Percentiles rank a stretch among this genome's conserved stretches.
Evolutionary conservation across 2,113 vertebrate species (phyloP).

Genomic region (Bucco capensis): DNA sequence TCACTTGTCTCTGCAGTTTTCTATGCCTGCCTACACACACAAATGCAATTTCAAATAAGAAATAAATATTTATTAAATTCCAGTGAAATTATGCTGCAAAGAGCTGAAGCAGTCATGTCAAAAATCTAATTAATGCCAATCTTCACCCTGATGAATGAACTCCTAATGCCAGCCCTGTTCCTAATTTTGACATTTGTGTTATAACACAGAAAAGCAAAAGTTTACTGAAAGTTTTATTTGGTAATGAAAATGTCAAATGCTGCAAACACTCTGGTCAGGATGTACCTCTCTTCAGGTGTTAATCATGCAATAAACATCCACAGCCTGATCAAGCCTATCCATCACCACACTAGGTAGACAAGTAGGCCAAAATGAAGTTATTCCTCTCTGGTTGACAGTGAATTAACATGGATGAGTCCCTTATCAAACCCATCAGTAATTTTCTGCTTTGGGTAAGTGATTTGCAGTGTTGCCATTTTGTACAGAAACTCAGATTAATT

Average conservation of each 20-base stretch:
- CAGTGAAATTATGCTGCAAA: background rate
- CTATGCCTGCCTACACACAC: background rate
- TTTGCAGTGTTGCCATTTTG: background rate
- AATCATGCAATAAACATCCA: background rate
- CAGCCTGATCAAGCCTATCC: background rate
- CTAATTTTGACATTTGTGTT: background rate
- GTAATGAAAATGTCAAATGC: background rate
- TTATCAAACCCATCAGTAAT: background rate
- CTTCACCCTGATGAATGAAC: background rate
- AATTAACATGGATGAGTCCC: background rate
- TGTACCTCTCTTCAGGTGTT: background rate
- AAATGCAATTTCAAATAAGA: background rate
- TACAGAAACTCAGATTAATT: accelerated
- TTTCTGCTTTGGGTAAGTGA: background rate
- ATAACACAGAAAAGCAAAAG: background rate
- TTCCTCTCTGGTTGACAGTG: background rate
- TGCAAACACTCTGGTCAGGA: background rate
- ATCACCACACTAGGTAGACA: background rate
- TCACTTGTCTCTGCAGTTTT: background rate
- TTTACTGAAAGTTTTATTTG: background rate
- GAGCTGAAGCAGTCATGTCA: background rate
- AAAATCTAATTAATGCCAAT: background rate
- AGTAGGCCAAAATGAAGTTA: background rate
- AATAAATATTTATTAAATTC: background rate
- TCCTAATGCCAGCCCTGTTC: background rate